Evolutionary conservation across 1,140 invertebrate genomes (phyloP).

Genomic region (Epicauta chinensis): DNA sequence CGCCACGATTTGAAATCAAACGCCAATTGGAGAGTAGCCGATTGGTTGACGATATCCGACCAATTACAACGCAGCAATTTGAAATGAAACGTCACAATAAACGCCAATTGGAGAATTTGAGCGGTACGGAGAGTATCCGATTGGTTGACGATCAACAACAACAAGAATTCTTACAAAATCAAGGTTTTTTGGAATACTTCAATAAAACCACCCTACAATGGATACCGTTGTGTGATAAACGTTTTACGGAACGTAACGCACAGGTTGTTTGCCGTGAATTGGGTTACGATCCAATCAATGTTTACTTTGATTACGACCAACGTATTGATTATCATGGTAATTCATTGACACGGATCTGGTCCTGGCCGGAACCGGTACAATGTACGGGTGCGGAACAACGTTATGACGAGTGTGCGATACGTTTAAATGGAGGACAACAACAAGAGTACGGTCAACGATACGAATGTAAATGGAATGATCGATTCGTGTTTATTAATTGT

Average conservation of each 20-base stretch:
- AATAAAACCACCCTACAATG: conserved; percentile 93
- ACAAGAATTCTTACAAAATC: conserved; percentile 48
- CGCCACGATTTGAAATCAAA: too few species aligned
- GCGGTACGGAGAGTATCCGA: conserved; percentile 49
- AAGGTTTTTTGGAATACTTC: conserved; percentile 91
- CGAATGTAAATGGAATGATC: conserved; percentile 79
- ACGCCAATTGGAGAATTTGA: conserved; percentile 47
- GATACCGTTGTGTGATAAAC: conserved; percentile 92
- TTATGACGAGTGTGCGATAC: conserved; percentile 81
- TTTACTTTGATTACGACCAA: conserved; percentile 73
- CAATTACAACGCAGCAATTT: too few species aligned
- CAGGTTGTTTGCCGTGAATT: conserved; percentile 92
- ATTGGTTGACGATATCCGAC: too few species aligned
- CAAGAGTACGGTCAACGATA: conserved; percentile 79
- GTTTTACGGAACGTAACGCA: conserved; percentile 92
- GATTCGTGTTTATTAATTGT: conserved; percentile 93
- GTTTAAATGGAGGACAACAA: conserved; percentile 85
- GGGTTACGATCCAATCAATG: conserved; percentile 84
- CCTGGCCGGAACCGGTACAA: conserved; percentile 90
- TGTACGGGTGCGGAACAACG: conserved; percentile 76
- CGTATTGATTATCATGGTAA: conserved; percentile 81
- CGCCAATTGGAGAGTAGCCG: too few species aligned
- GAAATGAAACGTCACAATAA: conserved; percentile 34
- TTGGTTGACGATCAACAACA: conserved; percentile 62
- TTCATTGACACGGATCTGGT: conserved; percentile 77